phyloP scores from a whole-genome alignment of 2,113 vertebrate species.

The Aphelocoma coerulescens region DNA sequence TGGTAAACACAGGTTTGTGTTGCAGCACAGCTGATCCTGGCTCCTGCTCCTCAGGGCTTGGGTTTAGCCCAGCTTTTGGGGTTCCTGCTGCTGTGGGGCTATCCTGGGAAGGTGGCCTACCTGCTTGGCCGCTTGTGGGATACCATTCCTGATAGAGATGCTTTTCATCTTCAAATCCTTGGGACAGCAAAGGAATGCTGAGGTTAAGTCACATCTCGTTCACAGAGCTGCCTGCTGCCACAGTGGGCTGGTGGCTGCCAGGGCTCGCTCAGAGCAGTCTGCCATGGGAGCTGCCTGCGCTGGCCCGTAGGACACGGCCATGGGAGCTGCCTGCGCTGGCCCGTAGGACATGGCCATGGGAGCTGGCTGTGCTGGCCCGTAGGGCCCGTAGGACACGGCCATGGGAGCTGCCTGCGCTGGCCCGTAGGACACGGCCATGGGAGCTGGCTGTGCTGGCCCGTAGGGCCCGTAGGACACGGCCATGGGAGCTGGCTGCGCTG shows the following conservation, averaged over 20 bases:
- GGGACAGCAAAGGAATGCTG: not conserved
- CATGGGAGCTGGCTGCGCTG: not conserved
- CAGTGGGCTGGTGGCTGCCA: not conserved
- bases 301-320: rapidly evolving
- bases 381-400: rapidly evolving
- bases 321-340: rapidly evolving
- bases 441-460: not conserved
- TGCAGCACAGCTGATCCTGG: not conserved
- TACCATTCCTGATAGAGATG: not conserved
- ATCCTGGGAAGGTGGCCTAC: not conserved
- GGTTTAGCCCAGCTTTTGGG: not conserved
- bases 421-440: rapidly evolving
- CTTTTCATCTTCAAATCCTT: not conserved
- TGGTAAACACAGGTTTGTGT: not conserved
- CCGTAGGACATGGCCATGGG: no score
- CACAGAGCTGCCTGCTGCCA: not conserved
- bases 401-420: rapidly evolving
- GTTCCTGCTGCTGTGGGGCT: not conserved
- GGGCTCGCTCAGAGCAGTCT: rapidly evolving
- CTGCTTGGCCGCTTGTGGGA: not conserved
- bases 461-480: rapidly evolving
- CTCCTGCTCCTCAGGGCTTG: not conserved
- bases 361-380: not conserved
- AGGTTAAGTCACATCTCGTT: rapidly evolving
- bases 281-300: rapidly evolving